A percentile compares a stretch with the other conserved stretches of the same genome.
phyloP scores from a whole-genome alignment of 1,140 invertebrate genomes.

The Tetramorium parvispinum region DNA sequence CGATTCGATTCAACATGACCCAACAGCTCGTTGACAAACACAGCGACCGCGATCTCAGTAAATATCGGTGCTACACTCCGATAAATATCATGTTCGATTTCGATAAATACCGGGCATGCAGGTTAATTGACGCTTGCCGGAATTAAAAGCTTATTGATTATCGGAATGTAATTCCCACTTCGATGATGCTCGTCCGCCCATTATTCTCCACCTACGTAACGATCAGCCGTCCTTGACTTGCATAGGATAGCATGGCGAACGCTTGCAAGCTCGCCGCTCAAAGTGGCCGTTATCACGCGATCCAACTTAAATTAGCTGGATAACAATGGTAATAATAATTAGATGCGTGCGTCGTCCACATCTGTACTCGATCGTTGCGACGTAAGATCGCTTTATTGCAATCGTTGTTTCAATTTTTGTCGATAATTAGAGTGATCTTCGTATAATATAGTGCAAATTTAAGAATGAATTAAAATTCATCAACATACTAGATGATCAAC shows the following conservation, averaged over 20 bases:
- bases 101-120: constrained; percentile 57
- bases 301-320: constrained; percentile 14
- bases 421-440: background rate
- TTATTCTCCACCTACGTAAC: constrained; percentile 4
- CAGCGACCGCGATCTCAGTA: constrained; percentile 26
- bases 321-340: constrained; percentile 50
- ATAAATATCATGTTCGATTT: constrained; percentile 62
- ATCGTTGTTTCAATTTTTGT: background rate
- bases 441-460: background rate
- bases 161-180: constrained; percentile 49
- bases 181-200: constrained; percentile 26
- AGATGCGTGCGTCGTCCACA: constrained; percentile 3
- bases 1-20: constrained; percentile 52
- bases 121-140: constrained; percentile 50
- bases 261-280: background rate
- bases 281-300: constrained; percentile 48
- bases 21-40: constrained; percentile 7
- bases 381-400: constrained; percentile 2
- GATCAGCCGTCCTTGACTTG: constrained; percentile 34
- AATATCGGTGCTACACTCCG: constrained; percentile 11
- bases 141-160: constrained; percentile 65
- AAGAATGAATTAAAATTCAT: background rate
- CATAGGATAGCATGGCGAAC: constrained; percentile 24
- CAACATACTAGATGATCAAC: background rate
- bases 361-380: background rate